Evolutionary conservation across 2,797 vertebrate genomes (phyloP).

Genomic region (Huso huso): DNA sequence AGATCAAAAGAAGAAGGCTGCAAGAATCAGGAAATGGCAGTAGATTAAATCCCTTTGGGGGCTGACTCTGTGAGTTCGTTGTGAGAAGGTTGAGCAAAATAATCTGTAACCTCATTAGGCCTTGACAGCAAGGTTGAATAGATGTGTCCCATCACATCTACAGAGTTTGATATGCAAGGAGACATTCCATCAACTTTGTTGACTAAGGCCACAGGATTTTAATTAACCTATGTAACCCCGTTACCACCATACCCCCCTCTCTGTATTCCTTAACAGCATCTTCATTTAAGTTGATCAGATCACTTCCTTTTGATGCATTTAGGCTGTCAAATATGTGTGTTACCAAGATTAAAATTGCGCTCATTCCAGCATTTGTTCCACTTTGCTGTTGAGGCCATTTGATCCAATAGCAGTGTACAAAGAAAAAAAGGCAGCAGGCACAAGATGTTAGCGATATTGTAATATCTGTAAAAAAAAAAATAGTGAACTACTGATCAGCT

Average conservation of each 20-base stretch:
- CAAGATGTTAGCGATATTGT: not conserved
- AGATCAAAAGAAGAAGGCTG: no score
- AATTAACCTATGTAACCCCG: constrained; percentile 57
- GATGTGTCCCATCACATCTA: constrained; percentile 44
- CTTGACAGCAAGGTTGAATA: constrained; percentile 35
- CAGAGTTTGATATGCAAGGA: constrained; percentile 33
- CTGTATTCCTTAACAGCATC: constrained; percentile 1
- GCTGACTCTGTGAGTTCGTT: not conserved
- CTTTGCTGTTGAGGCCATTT: not conserved
- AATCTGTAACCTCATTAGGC: constrained; percentile 29
- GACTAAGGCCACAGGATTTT: constrained; percentile 47
- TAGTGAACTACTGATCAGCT: not conserved
- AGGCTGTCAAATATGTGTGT: no score
- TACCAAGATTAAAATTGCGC: no score
- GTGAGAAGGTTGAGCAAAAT: constrained; percentile 15
- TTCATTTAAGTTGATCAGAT: not conserved
- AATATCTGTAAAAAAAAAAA: not conserved
- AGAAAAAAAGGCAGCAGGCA: not conserved
- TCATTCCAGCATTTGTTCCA: not conserved
- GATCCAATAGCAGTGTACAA: not conserved
- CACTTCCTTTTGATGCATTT: constrained; percentile 24
- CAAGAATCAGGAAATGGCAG: not conserved
- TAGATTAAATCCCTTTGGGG: not conserved
- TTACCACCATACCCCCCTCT: constrained; percentile 26
- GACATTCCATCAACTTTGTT: constrained; percentile 51